Evolutionary conservation across 2,888 invertebrate species (phyloP).

Genomic region (Eristalis intricaria): DNA sequence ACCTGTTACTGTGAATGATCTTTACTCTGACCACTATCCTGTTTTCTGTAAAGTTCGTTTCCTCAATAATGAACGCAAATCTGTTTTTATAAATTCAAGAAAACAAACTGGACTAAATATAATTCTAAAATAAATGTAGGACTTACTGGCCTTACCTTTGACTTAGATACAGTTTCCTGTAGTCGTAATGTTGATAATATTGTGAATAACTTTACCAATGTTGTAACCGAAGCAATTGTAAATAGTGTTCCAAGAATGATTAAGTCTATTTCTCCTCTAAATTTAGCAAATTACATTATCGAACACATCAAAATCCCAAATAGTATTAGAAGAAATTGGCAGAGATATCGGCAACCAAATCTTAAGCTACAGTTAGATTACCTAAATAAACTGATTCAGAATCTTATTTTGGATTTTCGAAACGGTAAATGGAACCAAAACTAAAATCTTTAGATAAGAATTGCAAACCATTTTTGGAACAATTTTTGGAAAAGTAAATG

Average conservation of each 20-base stretch:
- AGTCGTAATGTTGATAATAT: not conserved
- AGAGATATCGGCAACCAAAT: not conserved
- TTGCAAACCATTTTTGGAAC: not conserved
- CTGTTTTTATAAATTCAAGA: not conserved
- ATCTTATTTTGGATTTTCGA: too few species aligned
- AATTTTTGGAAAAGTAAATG: not conserved
- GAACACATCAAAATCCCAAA: not conserved
- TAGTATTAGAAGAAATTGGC: not conserved
- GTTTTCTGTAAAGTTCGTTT: slow-evolving; percentile 4
- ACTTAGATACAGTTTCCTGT: not conserved
- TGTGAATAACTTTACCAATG: not conserved
- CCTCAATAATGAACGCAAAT: not conserved
- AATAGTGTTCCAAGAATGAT: too few species aligned
- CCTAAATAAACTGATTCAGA: too few species aligned
- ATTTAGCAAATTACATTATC: too few species aligned
- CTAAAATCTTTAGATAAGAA: not conserved
- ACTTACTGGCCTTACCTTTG: too few species aligned
- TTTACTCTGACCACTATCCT: slow-evolving; percentile 2
- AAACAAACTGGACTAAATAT: not conserved
- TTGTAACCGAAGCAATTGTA: not conserved
- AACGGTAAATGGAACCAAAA: not conserved
- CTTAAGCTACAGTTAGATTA: too few species aligned
- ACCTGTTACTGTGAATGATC: not conserved
- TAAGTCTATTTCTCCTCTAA: too few species aligned
- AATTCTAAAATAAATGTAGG: not conserved